Evolutionary conservation across 2,113 vertebrate species (phyloP).

Genomic region (Thomomys bottae): DNA sequence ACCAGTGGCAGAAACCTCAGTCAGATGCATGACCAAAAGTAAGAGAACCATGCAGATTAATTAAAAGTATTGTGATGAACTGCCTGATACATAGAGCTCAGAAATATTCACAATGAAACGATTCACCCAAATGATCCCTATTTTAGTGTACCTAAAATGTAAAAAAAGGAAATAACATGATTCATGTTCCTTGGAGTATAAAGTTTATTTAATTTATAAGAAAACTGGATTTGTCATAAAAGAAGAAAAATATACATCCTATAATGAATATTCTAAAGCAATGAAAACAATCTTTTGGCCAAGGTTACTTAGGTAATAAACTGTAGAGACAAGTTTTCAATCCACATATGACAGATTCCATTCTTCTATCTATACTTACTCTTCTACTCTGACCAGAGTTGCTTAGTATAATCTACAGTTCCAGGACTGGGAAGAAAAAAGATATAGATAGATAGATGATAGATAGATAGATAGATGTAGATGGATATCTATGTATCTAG

Average conservation of each 20-base stretch:
- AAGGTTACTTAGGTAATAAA: not conserved
- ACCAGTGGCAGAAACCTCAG: not conserved
- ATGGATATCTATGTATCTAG: too few relatives aligned
- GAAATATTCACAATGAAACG: not conserved
- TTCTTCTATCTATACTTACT: not conserved
- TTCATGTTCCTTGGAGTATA: not conserved
- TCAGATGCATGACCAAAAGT: not conserved
- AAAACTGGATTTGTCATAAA: not conserved
- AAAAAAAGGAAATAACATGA: not conserved
- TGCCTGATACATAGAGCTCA: not conserved
- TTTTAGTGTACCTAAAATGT: conserved; percentile 1
- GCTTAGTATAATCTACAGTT: not conserved
- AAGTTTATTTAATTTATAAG: not conserved
- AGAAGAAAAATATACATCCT: not conserved
- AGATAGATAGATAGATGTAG: too few relatives aligned
- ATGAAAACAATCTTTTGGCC: not conserved
- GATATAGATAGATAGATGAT: too few relatives aligned
- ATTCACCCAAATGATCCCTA: not conserved
- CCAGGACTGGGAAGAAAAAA: too few relatives aligned
- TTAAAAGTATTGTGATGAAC: not conserved
- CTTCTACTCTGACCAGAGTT: not conserved
- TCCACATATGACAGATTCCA: not conserved
- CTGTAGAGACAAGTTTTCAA: not conserved
- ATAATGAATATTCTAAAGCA: not conserved
- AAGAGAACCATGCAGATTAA: conserved; percentile 17